These are phyloP conservation scores for Pygocentrus nattereri DNA, from an alignment of 2,797 vertebrate genomes.

Conservation along the genomic window DNA sequence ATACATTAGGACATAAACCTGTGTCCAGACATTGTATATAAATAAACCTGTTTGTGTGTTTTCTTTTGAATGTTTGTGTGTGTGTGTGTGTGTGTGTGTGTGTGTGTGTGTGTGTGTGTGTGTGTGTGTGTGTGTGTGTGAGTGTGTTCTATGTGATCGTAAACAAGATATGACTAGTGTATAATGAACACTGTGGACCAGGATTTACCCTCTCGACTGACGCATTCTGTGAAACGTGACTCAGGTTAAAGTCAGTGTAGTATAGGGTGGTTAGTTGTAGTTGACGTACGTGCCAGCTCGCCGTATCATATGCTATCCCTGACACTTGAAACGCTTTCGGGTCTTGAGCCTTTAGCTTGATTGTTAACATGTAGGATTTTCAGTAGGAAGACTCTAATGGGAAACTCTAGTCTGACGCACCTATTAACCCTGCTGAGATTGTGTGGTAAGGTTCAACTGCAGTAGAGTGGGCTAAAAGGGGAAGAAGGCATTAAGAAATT, in stretches of 20 bases:
- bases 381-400: neutral
- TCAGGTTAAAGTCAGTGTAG: conserved; percentile 9
- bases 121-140: neutral
- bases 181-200: conserved; percentile 20
- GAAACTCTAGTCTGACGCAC: neutral
- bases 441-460: conserved; percentile 1
- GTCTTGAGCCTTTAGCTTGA: conserved; percentile 1
- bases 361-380: neutral
- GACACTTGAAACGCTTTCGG: neutral
- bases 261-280: neutral
- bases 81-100: neutral
- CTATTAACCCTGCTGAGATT: neutral
- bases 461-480: neutral
- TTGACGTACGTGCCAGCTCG: neutral
- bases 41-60: too few relatives aligned
- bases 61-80: too few relatives aligned
- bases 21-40: too few relatives aligned
- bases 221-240: conserved; percentile 21
- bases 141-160: neutral
- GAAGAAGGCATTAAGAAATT: conserved; percentile 27
- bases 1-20: too few relatives aligned
- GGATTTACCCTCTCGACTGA: conserved; percentile 14
- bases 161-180: conserved; percentile 20
- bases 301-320: neutral
- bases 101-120: neutral